phyloP scores from a whole-genome alignment of 2,797 vertebrate genomes.

The Poeciliopsis turneri region DNA sequence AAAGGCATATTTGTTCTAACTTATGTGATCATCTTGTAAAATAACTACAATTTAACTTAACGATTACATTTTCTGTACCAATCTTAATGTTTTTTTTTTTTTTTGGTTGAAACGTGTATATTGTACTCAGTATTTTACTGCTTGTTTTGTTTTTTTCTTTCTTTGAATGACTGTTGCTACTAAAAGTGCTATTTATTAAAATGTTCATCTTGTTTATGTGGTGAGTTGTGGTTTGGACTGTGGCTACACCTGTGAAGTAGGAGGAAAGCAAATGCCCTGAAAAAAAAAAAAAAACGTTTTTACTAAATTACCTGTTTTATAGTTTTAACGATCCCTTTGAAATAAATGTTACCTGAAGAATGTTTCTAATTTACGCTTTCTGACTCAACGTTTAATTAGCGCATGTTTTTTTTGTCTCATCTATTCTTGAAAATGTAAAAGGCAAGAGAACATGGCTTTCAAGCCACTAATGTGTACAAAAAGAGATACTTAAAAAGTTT shows the following conservation, averaged over 20 bases:
- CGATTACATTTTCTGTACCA: conserved; percentile 56
- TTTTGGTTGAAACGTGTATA: conserved; percentile 64
- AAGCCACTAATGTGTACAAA: background rate
- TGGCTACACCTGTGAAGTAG: too few species aligned
- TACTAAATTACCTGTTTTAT: background rate
- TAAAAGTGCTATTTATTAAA: conserved; percentile 80
- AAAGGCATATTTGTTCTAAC: conserved; percentile 49
- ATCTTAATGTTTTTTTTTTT: conserved; percentile 40
- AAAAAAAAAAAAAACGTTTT: background rate
- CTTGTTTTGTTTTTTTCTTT: conserved; percentile 27
- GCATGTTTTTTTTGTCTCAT: background rate
- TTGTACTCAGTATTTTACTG: conserved; percentile 40
- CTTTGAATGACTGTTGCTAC: conserved; percentile 60
- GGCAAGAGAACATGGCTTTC: background rate
- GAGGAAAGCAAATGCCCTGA: background rate
- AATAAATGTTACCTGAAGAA: background rate
- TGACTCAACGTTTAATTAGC: background rate
- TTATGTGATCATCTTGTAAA: conserved; percentile 60
- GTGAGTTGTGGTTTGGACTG: background rate
- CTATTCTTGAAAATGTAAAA: background rate
- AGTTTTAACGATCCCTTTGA: background rate
- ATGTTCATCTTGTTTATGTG: conserved; percentile 15
- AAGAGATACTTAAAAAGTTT: background rate
- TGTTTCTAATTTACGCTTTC: background rate
- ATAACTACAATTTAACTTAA: conserved; percentile 73